A percentile compares a stretch with the other conserved stretches of the same genome.
phyloP scores from a whole-genome alignment of 2,113 vertebrate species.

The Beaufortia kweichowensis region DNA sequence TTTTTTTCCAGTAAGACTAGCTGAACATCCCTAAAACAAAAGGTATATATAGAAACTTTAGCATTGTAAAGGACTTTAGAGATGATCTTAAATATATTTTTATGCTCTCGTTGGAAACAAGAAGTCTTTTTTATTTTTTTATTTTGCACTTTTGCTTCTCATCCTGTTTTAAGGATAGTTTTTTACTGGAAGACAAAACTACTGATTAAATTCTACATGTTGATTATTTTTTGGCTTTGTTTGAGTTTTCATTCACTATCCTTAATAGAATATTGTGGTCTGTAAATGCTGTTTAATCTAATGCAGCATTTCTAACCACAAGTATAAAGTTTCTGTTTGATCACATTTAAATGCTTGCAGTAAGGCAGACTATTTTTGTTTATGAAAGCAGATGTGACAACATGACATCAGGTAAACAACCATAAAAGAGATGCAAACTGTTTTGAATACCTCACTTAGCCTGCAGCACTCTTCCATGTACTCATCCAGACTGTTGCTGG shows the following conservation, averaged over 20 bases:
- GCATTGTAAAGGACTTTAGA: too few relatives aligned
- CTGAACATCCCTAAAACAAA: too few relatives aligned
- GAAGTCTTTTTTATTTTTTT: too few relatives aligned
- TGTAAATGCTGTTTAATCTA: not conserved
- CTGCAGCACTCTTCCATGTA: slow-evolving; percentile 88
- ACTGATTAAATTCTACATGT: too few relatives aligned
- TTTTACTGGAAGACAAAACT: too few relatives aligned
- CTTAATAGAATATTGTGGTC: not conserved
- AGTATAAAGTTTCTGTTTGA: slow-evolving; percentile 5
- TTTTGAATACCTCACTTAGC: slow-evolving; percentile 80
- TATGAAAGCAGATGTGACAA: slow-evolving; percentile 15
- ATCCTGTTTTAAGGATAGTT: too few relatives aligned
- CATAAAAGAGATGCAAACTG: slow-evolving; percentile 27
- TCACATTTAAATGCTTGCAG: not conserved
- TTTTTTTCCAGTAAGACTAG: too few relatives aligned
- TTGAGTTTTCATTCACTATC: not conserved
- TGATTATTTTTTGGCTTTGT: not conserved
- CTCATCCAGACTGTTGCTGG: slow-evolving; percentile 80
- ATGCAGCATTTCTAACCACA: not conserved
- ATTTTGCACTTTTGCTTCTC: too few relatives aligned
- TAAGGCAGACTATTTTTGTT: not conserved
- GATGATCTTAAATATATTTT: too few relatives aligned
- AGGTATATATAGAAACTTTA: too few relatives aligned
- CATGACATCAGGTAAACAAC: slow-evolving; percentile 30
- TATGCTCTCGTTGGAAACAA: too few relatives aligned